Evolutionary conservation across 2,113 vertebrate genomes (phyloP), one percentile per base, ranked within the genome.

Genomic region (Pipa parva): DNA sequence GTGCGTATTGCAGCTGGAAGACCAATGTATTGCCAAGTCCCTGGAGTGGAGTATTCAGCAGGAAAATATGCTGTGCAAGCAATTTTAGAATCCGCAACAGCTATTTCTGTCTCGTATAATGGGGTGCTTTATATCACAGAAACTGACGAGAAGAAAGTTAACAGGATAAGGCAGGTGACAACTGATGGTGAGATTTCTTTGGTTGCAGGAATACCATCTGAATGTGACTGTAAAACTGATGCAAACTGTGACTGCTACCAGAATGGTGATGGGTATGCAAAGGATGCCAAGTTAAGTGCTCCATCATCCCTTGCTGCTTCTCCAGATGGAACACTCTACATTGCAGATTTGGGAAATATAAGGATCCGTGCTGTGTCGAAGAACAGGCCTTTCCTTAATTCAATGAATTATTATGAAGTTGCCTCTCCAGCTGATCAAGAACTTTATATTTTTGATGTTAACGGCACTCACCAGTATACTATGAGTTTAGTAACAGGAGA

Each of bases 221-320:
- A 98, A 55, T 99, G 97, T 20, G 96, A 98, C 72, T 99, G 97
- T 82, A 98, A 97, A 80, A 97, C 93, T 0, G 97, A 99, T 13
- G 92, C 92, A 82, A 98, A 97, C 83, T 99, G 97, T 21, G 96
- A 98, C 86, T 99, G 97, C 54, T 99, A 98, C 74, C 93, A 95
- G 74, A 90, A 83, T 0, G 97, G 95, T 2, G 96, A 98, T 0
- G 96, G 97, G 58, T 99, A 98, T 6, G 97, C 96, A 79, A 99
- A 99, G 76, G 97, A 99, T 4, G 93, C 96, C 57, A 92, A 93
- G 72, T 91, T 99, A 29, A 98, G 92, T 7, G 91, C 89, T 0
- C 97, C 97, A 0, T 97, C 97, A 48, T 98, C 97, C 12, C 80
- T 99, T 24, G 93, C 94, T 1, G 91, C 92, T 6, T 94, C 93